These are phyloP conservation scores for Griposia aprilina DNA, from an alignment of 2,888 invertebrate species.

Conservation along the genomic window DNA sequence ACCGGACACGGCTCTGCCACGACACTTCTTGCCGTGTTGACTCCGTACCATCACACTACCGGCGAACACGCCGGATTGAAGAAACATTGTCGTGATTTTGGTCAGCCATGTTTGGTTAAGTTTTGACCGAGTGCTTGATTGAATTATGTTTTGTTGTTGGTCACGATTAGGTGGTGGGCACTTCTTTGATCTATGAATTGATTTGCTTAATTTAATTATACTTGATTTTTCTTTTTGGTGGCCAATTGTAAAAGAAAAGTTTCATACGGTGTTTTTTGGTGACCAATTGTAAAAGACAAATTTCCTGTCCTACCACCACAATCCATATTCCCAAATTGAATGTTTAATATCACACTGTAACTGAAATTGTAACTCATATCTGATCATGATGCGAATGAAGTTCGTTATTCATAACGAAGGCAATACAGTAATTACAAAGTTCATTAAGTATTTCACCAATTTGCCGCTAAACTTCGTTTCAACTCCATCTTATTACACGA, in stretches of 20 bases:
- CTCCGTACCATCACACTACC: conserved; percentile 49
- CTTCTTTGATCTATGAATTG: conserved; percentile 17
- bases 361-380: conserved; percentile 25
- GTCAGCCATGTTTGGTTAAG: conserved; percentile 53
- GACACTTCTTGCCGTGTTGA: conserved; percentile 64
- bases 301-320: background rate
- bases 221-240: background rate
- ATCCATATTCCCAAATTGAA: background rate
- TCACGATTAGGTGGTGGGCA: conserved; percentile 18
- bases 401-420: conserved; percentile 64
- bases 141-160: conserved; percentile 43
- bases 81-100: conserved; percentile 58
- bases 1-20: conserved; percentile 76
- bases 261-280: background rate
- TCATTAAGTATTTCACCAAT: conserved; percentile 76
- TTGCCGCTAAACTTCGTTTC: conserved; percentile 78
- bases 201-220: background rate
- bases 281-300: background rate
- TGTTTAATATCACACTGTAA: conserved; percentile 8
- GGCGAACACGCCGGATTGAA: conserved; percentile 24
- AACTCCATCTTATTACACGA: conserved; percentile 77
- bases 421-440: conserved; percentile 79
- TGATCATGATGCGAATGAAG: conserved; percentile 4
- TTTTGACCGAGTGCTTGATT: conserved; percentile 59
- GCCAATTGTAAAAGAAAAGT: background rate